Base-by-base conservation (phyloP, 2,888 invertebrate genomes). In the Cryptus viduatorius region DNA sequence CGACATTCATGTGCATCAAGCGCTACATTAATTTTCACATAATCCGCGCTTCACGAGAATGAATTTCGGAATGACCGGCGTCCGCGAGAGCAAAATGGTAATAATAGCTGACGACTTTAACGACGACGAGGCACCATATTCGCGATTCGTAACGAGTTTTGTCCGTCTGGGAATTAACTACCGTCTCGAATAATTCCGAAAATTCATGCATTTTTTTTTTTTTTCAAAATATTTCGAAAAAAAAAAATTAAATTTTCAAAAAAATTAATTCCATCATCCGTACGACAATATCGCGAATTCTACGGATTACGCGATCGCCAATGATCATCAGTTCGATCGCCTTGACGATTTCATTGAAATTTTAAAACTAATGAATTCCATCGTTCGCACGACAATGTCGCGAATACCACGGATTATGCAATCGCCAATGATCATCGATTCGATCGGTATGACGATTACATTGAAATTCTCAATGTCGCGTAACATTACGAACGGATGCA, bases 381-480 rank as follows among this genome's bases (percentile, higher is more conserved):
- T 19, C 16, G 1, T 4, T 59, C 8, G 59, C 29, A 12, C 29
- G 24, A 0, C 59, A 42, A 78, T 61, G 61, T 50, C 69, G 68
- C 48, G 53, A 37, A 50, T 53, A 19, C 4, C 50, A 53, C 42
- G 10, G 16, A 12, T 71, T 59, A 75, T 24, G 56, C 48, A 72
- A 67, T 68, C 2, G 44, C 61, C 61, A 68, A 72, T 73, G 48
- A 79, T 79, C 12, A 72, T 80, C 50, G 50, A 80, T 77, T 67
- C 67, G 65, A 77, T 77, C 59, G 61, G 42, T 46, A 77, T 59
- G 75, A 72, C 53, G 24, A 64, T 75, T 71, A 59, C 79, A 77
- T 77, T 79, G 67, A 80, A 80, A 84, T 80, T 77, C 65, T 71
- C 77, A 80, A 80, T 77, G 80, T 68, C 80, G 44, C 61, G 42